Percentiles rank a stretch among this genome's conserved stretches.
Conservation (phyloP, 2,113 vertebrate genomes). For the Sinocyclocheilus grahami region DNA sequence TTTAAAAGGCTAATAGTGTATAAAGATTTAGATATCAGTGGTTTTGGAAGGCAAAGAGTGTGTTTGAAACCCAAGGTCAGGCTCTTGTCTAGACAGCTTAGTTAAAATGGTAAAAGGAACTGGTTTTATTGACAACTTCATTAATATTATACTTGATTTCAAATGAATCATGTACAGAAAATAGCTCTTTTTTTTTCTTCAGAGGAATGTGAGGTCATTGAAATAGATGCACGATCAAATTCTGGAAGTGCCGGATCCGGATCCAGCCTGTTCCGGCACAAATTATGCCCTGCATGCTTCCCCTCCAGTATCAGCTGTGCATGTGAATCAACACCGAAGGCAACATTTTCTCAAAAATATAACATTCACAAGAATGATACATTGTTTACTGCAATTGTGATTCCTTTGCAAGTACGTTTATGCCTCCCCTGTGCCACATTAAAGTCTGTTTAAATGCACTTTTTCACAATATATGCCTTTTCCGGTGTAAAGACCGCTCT, state of each 20-base stretch:
- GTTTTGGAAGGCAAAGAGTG: not conserved
- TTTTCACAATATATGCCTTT: conserved; percentile 6
- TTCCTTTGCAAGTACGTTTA: conserved; percentile 10
- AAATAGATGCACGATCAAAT: conserved; percentile 11
- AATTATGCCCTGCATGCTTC: conserved; percentile 8
- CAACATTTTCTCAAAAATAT: not conserved
- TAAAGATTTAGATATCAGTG: not conserved
- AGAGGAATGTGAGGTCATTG: not conserved
- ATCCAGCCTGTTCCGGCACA: not conserved
- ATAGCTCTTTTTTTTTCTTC: not conserved
- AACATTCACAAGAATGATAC: not conserved
- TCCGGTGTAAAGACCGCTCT: not conserved
- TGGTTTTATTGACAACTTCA: not conserved
- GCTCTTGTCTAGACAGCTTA: not conserved
- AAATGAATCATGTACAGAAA: not conserved
- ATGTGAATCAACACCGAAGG: not conserved
- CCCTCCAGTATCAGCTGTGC: not conserved
- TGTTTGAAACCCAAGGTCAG: not conserved
- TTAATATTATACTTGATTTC: not conserved
- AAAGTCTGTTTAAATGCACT: not conserved
- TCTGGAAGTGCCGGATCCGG: not conserved
- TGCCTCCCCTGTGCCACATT: not conserved
- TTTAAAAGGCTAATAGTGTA: not conserved
- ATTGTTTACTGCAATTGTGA: not conserved
- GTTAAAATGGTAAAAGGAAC: not conserved